Evolutionary conservation across 2,113 vertebrate genomes (phyloP), one percentile per base, ranked within the genome.

Genomic region (Cettia cetti): DNA sequence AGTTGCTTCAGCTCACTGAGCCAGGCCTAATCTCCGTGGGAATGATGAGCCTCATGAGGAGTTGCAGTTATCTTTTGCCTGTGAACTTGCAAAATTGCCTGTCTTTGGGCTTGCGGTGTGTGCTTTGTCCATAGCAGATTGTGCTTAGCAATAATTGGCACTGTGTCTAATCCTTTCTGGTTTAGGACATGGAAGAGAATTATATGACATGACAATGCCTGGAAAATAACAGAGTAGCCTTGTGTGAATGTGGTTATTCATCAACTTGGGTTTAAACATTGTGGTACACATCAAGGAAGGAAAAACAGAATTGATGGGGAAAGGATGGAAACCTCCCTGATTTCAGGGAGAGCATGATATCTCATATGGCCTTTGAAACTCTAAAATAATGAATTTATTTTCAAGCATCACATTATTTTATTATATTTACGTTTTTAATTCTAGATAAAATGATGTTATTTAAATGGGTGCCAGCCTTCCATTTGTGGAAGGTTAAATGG

Each of bases 391-490:
- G 24, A 90, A 49, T 12, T 66, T 75, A 40, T 90, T 96, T 96
- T 89, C 52, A 86, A 89, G 57, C 53, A 44, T 64, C 40, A 44
- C 24, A 80, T 87, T 82, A 60, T 82, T 90, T 93, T 30, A 77
- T 92, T 93, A 54, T 83, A 60, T 88, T 96, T 92, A 82, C 28
- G 14, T 94, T 92, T 94, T 39, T 92, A 71, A 89, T 89, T 86
- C 13, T 13, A 27, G 68, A 77, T 57, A 59, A 65, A 88, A 70
- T 79, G 5, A 12, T 24, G 45, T 78, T 90, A 66, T 90, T 88
- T 82, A 66, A 90, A 95, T 90, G 68, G 22, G 15, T 90, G 44
- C 64, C 60, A 47, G 63, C 30, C n/a, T 94, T 80, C 70, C 40
- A 15, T 89, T 89, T 92, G 39, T 53, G 56, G 54, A 87, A 85